These are phyloP conservation scores for Clarias magur DNA, from an alignment of 2,113 vertebrate genomes.

Conservation along the genomic window DNA sequence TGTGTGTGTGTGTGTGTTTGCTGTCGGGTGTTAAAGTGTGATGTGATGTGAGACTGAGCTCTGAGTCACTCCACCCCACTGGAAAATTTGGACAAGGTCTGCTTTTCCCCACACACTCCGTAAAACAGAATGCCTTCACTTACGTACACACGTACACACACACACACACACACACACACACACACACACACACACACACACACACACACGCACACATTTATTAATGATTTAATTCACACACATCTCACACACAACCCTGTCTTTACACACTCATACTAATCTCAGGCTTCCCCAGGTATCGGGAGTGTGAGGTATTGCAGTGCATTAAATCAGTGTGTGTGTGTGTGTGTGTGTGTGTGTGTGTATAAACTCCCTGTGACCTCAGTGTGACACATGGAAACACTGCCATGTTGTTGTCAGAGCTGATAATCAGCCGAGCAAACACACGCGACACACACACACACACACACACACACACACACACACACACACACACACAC, in stretches of 20 bases:
- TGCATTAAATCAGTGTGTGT: no score
- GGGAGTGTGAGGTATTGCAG: no score
- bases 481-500: no score
- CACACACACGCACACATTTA: neutral
- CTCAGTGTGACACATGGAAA: constrained; percentile 74
- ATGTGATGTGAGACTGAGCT: neutral
- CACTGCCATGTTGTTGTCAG: constrained; percentile 78
- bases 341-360: no score
- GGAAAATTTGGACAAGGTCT: neutral
- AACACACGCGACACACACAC: constrained; percentile 1
- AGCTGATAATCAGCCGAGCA: constrained; percentile 78
- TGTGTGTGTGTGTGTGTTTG: neutral
- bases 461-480: no score
- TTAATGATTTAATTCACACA: neutral
- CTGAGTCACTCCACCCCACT: neutral
- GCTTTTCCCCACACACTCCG: neutral
- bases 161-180: neutral
- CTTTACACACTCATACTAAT: no score
- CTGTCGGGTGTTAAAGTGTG: neutral
- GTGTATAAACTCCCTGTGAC: constrained; percentile 43
- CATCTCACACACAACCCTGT: neutral
- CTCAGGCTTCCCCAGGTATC: no score
- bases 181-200: neutral
- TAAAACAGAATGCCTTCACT: neutral
- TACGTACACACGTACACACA: neutral